Conservation (phyloP, 2,797 vertebrate species). For the Rhynchonycteris naso region DNA sequence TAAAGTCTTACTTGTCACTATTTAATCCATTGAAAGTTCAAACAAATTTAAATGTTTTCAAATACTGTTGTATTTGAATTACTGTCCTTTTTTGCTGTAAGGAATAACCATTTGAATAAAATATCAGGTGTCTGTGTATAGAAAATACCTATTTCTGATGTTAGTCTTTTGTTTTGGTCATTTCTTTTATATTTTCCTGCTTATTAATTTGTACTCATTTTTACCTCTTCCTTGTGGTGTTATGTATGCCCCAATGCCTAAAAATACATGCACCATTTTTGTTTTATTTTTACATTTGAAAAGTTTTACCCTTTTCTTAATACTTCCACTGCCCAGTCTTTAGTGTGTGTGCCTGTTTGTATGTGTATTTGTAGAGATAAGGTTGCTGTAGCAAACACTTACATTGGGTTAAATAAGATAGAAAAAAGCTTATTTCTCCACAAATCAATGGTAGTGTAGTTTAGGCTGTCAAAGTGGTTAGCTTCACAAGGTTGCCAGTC, state of each 20-base stretch:
- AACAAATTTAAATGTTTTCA: conserved; percentile 57
- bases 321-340: not conserved
- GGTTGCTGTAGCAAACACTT: not conserved
- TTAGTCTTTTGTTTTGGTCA: not conserved
- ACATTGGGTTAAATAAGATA: not conserved
- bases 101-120: conserved; percentile 31
- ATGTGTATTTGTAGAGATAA: not conserved
- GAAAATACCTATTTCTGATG: not conserved
- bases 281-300: not conserved
- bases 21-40: conserved; percentile 25
- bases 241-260: not conserved
- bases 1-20: not conserved
- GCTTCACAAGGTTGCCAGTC: not conserved
- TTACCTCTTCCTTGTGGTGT: not conserved
- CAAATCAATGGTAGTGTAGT: not conserved
- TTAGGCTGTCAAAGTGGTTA: not conserved
- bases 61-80: conserved; percentile 30
- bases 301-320: not conserved
- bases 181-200: not conserved
- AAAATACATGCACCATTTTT: not conserved
- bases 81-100: not conserved
- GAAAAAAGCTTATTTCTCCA: not conserved
- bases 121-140: not conserved
- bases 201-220: not conserved
- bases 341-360: not conserved